Conservation (phyloP, 2,888 invertebrate species). For the Linnaemya vulpina region DNA sequence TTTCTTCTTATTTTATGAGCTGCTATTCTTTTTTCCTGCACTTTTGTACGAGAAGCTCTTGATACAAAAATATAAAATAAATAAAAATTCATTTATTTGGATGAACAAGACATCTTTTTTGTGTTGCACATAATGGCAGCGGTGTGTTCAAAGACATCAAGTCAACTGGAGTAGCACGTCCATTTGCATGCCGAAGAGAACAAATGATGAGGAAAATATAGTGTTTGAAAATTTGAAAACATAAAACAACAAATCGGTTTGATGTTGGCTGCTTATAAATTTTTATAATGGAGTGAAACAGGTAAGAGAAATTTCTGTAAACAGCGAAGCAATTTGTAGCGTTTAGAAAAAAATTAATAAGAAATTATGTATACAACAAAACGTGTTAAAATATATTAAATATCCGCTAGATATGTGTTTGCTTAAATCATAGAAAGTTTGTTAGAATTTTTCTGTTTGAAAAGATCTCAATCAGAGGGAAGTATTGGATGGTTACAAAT, state of each 20-base stretch:
- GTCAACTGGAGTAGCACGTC: constrained; percentile 51
- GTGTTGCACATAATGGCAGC: constrained; percentile 32
- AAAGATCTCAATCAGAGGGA: no score
- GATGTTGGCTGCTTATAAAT: constrained; percentile 31
- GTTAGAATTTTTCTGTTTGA: no score
- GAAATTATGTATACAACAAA: no score
- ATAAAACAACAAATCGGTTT: constrained; percentile 4
- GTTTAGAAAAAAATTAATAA: background rate
- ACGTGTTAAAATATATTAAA: no score
- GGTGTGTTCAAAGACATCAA: constrained; percentile 49
- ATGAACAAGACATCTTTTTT: constrained; percentile 54
- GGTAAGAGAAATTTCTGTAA: background rate
- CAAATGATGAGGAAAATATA: constrained; percentile 1
- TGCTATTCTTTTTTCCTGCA: constrained; percentile 28
- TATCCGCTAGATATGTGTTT: no score
- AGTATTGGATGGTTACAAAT: no score
- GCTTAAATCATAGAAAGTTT: no score
- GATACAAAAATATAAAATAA: constrained; percentile 1
- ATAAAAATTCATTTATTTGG: constrained; percentile 16
- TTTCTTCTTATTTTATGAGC: background rate
- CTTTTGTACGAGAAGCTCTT: constrained; percentile 43
- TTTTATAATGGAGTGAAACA: constrained; percentile 4
- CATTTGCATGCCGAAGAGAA: constrained; percentile 48
- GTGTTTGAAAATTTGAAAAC: constrained; percentile 21
- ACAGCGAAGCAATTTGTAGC: no score